These are phyloP conservation scores for Panthera uncia DNA, from an alignment of 2,113 vertebrate species.

Conservation along the genomic window DNA sequence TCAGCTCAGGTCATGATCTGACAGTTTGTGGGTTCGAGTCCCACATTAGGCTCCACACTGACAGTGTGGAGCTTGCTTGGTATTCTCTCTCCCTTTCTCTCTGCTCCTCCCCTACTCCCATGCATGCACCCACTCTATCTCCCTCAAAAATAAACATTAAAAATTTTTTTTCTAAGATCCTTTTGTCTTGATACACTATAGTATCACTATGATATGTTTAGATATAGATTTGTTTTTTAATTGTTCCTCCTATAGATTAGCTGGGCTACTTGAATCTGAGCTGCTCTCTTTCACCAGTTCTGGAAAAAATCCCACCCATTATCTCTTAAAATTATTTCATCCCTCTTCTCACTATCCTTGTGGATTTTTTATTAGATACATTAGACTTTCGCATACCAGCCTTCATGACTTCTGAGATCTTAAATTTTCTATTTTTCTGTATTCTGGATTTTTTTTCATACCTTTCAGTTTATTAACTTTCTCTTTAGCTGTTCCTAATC, in stretches of 20 bases:
- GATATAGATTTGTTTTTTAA: background rate
- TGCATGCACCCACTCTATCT: no score
- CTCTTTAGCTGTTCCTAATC: constrained; percentile 17
- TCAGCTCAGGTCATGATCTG: no score
- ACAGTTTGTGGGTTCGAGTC: no score
- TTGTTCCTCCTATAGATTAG: background rate
- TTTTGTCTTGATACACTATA: background rate
- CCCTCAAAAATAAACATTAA: no score
- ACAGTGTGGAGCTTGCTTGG: no score
- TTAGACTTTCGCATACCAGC: background rate
- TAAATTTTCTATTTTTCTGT: background rate
- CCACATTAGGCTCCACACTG: no score
- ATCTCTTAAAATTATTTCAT: constrained; percentile 13
- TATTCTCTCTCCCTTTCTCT: no score
- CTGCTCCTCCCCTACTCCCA: no score
- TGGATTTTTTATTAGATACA: background rate
- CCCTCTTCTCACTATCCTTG: background rate
- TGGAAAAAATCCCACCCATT: background rate
- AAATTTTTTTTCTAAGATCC: background rate
- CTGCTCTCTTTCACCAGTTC: background rate
- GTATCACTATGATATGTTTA: background rate
- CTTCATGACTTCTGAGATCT: background rate
- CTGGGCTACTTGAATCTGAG: background rate
- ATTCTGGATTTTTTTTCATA: background rate
- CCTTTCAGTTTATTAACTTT: background rate